Evolutionary conservation across 2,888 invertebrate species (phyloP).

Genomic region (Tinea semifulvella): DNA sequence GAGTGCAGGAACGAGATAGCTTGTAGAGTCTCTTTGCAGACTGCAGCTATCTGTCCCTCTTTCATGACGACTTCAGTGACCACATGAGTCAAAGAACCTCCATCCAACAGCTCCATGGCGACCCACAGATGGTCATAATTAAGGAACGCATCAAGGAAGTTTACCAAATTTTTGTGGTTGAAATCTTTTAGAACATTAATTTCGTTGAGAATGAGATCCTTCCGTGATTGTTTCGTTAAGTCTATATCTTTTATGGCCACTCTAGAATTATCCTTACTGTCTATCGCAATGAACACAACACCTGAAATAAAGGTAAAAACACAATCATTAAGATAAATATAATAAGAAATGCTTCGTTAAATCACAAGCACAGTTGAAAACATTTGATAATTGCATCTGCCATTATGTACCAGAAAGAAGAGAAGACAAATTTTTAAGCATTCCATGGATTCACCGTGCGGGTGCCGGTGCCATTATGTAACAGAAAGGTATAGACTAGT

Average conservation of each 20-base stretch:
- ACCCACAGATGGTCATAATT: slow-evolving; percentile 94
- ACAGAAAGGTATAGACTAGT: too few relatives aligned
- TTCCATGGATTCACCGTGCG: too few relatives aligned
- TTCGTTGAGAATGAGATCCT: slow-evolving; percentile 95
- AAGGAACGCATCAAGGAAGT: slow-evolving; percentile 94
- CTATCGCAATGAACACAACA: slow-evolving; percentile 89
- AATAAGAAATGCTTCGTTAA: too few relatives aligned
- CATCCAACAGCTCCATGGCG: slow-evolving; percentile 94
- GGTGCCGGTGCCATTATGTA: too few relatives aligned
- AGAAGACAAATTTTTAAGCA: too few relatives aligned
- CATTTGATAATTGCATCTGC: too few relatives aligned
- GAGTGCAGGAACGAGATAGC: slow-evolving; percentile 91
- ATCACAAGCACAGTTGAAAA: too few relatives aligned
- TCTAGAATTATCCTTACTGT: slow-evolving; percentile 73
- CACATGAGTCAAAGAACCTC: slow-evolving; percentile 96
- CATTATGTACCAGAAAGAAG: too few relatives aligned
- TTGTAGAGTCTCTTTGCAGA: slow-evolving; percentile 84
- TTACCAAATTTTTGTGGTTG: slow-evolving; percentile 93
- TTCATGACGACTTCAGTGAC: slow-evolving; percentile 98
- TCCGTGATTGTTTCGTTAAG: slow-evolving; percentile 92
- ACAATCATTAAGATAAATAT: too few relatives aligned
- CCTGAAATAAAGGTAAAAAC: slow-evolving; percentile 67
- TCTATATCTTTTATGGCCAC: slow-evolving; percentile 98
- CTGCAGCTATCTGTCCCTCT: slow-evolving; percentile 95
- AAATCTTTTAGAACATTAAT: slow-evolving; percentile 91